A percentile compares a stretch with the other conserved stretches of the same genome.
These are phyloP conservation scores for Peromyscus aztecus DNA, from an alignment of 2,797 vertebrate genomes.

Conservation along the genomic window DNA sequence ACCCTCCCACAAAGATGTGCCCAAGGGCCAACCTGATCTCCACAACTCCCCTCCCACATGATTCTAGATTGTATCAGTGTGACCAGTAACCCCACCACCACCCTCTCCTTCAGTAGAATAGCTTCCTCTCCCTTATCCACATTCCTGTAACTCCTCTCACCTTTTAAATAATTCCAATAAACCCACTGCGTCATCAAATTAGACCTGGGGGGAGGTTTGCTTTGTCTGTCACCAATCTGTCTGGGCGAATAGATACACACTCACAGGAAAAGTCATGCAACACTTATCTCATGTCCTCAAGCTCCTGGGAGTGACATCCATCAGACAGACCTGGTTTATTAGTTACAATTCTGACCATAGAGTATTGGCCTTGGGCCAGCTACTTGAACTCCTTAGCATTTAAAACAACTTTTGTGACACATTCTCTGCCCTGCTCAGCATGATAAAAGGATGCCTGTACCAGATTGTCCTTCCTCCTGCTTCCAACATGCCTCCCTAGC, in stretches of 20 bases:
- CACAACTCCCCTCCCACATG: not conserved
- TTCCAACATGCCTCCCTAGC: not conserved
- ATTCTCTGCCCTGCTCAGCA: not conserved
- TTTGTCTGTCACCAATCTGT: not conserved
- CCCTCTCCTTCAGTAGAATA: too few species aligned
- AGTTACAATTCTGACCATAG: not conserved
- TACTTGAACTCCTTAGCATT: not conserved
- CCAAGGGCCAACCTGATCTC: not conserved
- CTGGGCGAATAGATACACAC: not conserved
- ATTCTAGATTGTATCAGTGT: not conserved
- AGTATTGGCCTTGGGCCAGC: not conserved
- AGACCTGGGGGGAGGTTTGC: not conserved
- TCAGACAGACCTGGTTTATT: not conserved
- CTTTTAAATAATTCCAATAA: not conserved
- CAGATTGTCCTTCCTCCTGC: not conserved
- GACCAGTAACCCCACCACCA: not conserved
- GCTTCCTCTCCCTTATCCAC: not conserved
- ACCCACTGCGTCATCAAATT: not conserved
- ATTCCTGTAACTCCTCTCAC: not conserved
- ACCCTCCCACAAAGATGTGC: not conserved
- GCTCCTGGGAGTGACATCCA: not conserved
- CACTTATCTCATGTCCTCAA: accelerated
- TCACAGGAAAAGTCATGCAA: not conserved
- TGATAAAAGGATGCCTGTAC: not conserved
- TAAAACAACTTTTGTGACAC: not conserved